These are phyloP conservation scores for Tinamus major DNA, from an alignment of 2,797 vertebrate genomes.

Conservation along the genomic window DNA sequence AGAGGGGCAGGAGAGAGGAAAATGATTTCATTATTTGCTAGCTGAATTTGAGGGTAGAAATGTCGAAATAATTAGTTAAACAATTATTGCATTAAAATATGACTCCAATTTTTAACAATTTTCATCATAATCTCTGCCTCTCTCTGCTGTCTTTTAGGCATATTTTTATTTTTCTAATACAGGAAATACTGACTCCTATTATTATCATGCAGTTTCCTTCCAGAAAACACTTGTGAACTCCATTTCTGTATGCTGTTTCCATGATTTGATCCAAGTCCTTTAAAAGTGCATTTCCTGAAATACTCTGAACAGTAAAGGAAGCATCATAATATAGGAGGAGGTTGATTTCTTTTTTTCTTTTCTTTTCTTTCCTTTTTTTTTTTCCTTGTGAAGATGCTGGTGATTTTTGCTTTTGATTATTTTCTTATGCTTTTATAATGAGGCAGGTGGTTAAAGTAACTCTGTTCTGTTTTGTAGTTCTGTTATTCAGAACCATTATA, in stretches of 20 bases:
- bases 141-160: constrained; percentile 19
- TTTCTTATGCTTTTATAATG: background rate
- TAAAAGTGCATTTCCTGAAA: constrained; percentile 70
- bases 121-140: constrained; percentile 24
- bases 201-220: constrained; percentile 73
- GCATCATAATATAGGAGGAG: constrained; percentile 11
- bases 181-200: constrained; percentile 73
- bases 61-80: background rate
- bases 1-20: background rate
- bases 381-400: background rate
- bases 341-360: background rate
- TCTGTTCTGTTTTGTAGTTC: background rate
- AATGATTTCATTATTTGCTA: constrained; percentile 21
- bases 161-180: constrained; percentile 73
- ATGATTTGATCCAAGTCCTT: constrained; percentile 7
- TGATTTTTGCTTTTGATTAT: background rate
- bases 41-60: constrained; percentile 6
- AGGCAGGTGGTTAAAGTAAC: background rate
- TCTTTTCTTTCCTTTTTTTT: background rate
- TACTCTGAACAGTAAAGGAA: constrained; percentile 38
- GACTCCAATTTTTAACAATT: constrained; percentile 36
- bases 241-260: constrained; percentile 44
- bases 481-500: background rate
- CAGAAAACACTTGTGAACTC: constrained; percentile 49
- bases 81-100: constrained; percentile 16